Evolutionary conservation across 2,113 vertebrate genomes (phyloP), one percentile per base, ranked within the genome.

Genomic region (Empidonax traillii): DNA sequence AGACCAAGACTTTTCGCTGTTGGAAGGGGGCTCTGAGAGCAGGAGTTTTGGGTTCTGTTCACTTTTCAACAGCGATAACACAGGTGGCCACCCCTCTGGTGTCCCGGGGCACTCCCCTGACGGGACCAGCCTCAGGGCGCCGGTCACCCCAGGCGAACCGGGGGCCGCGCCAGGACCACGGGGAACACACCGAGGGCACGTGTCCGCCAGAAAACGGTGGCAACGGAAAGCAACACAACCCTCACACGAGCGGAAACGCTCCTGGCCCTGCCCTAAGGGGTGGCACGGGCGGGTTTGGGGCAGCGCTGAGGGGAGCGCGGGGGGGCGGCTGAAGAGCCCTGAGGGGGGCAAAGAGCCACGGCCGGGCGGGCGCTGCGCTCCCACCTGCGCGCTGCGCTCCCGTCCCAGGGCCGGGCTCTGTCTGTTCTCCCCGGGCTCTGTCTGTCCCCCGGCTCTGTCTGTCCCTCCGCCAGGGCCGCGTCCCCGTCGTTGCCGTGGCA

Each of bases 121-220:
- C 35, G 1, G 63, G 7, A 2, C 1, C 8, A 7, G 3, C 28
- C 44, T 1, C 52, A 4, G 9, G 28, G 73, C 1, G 2, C 53
- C 15, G 53, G 2, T 2, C 14, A 2, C 33, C 1, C 43, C 9
- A 0, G 37, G 12, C 6, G 3, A 10, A 21, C 4, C 23, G 4
- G 19, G 6, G 27, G 2, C 66, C 19, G 0, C 0, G 31, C 5
- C 25, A 3, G 16, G 2, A 4, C 1, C 3, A 3, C 0, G 3
- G 47, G 47, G 52, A 10, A 31, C 51, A 14, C 67, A 3, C 35
- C 41, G 3, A 0, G 8, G n/a, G 5, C 1, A 3, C 0, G 8
- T 6, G 37, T 35, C 35, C 35, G 30, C 2, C 27, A 9, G 8
- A 3, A 30, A 10, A 2, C 0, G 5, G 2, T 0, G 17, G 1